Base-by-base conservation (phyloP, 2,797 vertebrate species). In the Artibeus jamaicensis region DNA sequence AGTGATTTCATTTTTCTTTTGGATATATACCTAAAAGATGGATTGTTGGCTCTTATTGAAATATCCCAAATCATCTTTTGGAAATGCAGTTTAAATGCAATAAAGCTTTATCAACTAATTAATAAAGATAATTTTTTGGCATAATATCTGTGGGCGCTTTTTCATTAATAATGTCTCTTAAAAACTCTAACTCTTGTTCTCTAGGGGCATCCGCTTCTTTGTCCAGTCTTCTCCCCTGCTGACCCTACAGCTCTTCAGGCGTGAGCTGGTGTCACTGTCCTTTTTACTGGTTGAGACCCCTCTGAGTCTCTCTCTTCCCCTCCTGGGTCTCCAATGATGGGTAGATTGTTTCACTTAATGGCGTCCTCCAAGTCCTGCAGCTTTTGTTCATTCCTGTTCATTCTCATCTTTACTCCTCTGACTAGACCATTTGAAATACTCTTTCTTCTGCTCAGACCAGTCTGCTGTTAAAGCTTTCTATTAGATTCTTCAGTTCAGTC, bases 141-240 rank as follows among this genome's bases (percentile, higher is more conserved):
- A 74, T 77, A 92, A 96, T 48, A 94, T 32, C 29, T 65, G 21
- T 2, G 14, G 48, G 44, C 88, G 24, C 39, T 84, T 96, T 94
- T 85, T 77, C 68, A 91, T 93, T 93, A 95, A 65, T 86, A 55
- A 32, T 92, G 46, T 85, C 92, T 53, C 44, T 94, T 93, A 73
- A 94, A 93, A 77, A 84, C 32, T 96, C 46, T 29, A 86, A 88
- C 82, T 86, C 26, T 42, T 93, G 44, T 91, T 93, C 59, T 71
- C 57, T 53, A 77, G 34, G 48, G 57, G 10, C 9, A 89, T 19
- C 21, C 29, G 26, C 18, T 95, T 91, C 84, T 89, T 92, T 81
- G 70, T 87, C 70, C 22, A 94, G 37, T 65, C 42, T 94, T 34
- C 73, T 86, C 26, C 86, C 78, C 26, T 39, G 46, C 19, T 55